Evolutionary conservation across 2,888 invertebrate species (phyloP), one percentile per base, ranked within the genome.

Genomic region (Andrena hattorfiana): DNA sequence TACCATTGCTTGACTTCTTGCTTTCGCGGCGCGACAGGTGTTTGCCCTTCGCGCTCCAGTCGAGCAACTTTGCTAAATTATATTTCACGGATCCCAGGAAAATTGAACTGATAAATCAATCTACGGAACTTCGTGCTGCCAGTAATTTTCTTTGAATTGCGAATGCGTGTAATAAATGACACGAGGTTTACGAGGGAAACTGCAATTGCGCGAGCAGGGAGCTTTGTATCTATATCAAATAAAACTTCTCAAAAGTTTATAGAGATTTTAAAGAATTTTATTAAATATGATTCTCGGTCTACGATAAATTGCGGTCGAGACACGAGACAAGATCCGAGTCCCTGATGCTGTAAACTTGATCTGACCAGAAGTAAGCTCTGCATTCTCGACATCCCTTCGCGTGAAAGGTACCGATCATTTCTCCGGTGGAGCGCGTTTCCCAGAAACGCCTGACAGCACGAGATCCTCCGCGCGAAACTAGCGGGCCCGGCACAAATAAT

Each of bases 401-500:
- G 68, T 54, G 75, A 48, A 60, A 30, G 54, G 51, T 51, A 48
- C 42, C 62, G 74, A 77, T 75, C 77, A 82, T 79, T 83, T 85
- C 66, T 59, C 64, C 32, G 60, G 30, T 13, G 63, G 6, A 56
- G 54, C 16, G 64, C 20, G 56, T 10, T 87, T 85, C 85, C 72
- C 56, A 68, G 87, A 87, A 85, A 48, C 73, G 35, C 26, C 56
- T 49, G 72, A 71, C 69, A 60, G 49, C 59, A 68, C 48, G 78
- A 81, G 81, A 79, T 78, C 32, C 60, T 35, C 69, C 10, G 48
- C 42, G 64, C 42, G 67, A 64, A 60, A 48, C 75, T 75, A 81
- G 69, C 66, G 10, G 20, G 60, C 59, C 70, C 69, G 49, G 26
- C 81, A 68, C 78, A 82, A 87, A 88, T 87, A 84, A 88, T 87